Percentiles rank a stretch among this genome's conserved stretches.
These are phyloP conservation scores for Myotis pilosus DNA, from an alignment of 2,797 vertebrate genomes.

Conservation along the genomic window DNA sequence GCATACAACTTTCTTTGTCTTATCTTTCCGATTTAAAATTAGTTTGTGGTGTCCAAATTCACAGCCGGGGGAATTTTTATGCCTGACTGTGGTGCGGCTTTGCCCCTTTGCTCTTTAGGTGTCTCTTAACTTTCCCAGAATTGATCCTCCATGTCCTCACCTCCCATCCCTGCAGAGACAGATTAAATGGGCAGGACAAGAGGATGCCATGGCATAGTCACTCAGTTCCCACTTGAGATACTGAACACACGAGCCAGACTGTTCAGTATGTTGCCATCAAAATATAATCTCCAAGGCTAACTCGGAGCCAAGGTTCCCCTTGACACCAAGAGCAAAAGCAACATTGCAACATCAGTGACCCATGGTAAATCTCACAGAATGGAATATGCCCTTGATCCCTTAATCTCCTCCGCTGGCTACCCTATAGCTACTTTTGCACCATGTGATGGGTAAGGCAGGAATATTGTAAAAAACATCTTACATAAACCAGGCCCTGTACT, in stretches of 20 bases:
- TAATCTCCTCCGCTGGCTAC: background rate
- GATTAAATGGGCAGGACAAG: background rate
- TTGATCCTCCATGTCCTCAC: background rate
- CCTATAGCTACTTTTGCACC: background rate
- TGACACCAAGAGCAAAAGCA: constrained; percentile 20
- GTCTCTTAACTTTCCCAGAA: background rate
- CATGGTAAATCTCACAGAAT: background rate
- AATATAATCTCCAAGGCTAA: background rate
- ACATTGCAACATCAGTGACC: background rate
- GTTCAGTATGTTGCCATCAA: background rate
- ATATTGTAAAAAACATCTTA: background rate
- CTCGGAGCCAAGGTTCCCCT: background rate
- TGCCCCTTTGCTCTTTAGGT: background rate
- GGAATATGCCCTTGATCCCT: background rate
- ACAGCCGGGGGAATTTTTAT: background rate
- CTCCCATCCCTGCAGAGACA: background rate
- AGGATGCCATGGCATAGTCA: background rate
- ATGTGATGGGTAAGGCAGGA: background rate
- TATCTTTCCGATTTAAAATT: constrained; percentile 52
- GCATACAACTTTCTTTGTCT: background rate
- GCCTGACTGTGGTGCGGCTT: background rate
- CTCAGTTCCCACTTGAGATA: background rate
- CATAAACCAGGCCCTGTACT: background rate
- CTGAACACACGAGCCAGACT: background rate
- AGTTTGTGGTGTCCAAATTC: background rate